Evolutionary conservation across 2,888 invertebrate genomes (phyloP).

Genomic region (Morpho achilles): DNA sequence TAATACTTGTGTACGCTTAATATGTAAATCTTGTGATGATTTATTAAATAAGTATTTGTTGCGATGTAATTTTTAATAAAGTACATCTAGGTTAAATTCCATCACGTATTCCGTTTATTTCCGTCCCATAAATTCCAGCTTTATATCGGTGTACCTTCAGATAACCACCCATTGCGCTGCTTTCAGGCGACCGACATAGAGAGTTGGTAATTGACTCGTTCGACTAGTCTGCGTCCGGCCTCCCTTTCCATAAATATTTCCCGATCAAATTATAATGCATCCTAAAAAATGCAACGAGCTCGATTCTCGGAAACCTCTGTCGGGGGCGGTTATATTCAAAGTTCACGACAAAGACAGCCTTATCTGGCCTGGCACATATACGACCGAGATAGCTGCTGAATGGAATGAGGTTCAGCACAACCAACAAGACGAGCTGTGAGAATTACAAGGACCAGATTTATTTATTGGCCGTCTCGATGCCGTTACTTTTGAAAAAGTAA

Average conservation of each 20-base stretch:
- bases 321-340: conserved; percentile 72
- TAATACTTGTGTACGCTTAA: too few relatives aligned
- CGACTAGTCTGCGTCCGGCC: conserved; percentile 61
- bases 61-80: conserved; percentile 25
- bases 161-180: conserved; percentile 65
- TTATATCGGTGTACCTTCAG: conserved; percentile 39
- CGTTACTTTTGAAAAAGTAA: conserved; percentile 51
- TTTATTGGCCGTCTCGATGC: conserved; percentile 71
- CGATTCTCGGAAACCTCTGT: conserved; percentile 64
- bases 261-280: conserved; percentile 77
- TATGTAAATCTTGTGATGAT: too few relatives aligned
- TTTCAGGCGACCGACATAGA: conserved; percentile 54
- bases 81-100: conserved; percentile 60
- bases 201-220: conserved; percentile 74
- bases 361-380: conserved; percentile 31
- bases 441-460: conserved; percentile 75
- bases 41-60: conserved; percentile 9
- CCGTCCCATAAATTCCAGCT: conserved; percentile 61
- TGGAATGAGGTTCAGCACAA: conserved; percentile 70
- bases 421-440: conserved; percentile 65
- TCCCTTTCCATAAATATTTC: conserved; percentile 78
- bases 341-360: conserved; percentile 46
- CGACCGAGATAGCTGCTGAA: conserved; percentile 52
- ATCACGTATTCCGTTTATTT: conserved; percentile 43
- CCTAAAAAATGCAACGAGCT: conserved; percentile 73